Evolutionary conservation across 2,888 invertebrate species (phyloP).

Genomic region (Drosophila paracracens): DNA sequence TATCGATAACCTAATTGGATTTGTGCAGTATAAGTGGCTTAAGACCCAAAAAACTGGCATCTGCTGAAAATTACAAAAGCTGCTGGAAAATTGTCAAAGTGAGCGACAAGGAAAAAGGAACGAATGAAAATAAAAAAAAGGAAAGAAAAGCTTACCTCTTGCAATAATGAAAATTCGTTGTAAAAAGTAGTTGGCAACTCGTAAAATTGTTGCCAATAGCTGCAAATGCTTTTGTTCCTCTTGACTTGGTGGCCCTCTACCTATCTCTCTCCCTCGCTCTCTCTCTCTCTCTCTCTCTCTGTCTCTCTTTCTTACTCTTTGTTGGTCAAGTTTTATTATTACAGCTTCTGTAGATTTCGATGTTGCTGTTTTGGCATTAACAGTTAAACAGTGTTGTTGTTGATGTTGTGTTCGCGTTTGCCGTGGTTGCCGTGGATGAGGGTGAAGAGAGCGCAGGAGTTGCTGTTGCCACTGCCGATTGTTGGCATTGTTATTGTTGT

Average conservation of each 20-base stretch:
- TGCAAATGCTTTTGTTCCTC: constrained; percentile 32
- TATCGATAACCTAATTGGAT: constrained; percentile 30
- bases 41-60: constrained; percentile 46
- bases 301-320: background rate
- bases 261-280: background rate
- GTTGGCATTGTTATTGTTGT: constrained; percentile 12
- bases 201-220: constrained; percentile 76
- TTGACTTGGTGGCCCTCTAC: background rate
- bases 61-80: constrained; percentile 27
- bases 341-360: constrained; percentile 43
- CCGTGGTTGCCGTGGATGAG: constrained; percentile 8
- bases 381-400: constrained; percentile 15
- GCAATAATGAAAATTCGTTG: constrained; percentile 78
- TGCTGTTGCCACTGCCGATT: constrained; percentile 11
- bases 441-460: background rate
- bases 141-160: constrained; percentile 63
- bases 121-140: constrained; percentile 12
- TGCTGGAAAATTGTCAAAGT: constrained; percentile 25
- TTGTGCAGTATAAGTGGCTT: constrained; percentile 18
- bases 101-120: constrained; percentile 2
- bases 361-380: constrained; percentile 39
- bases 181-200: constrained; percentile 75
- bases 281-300: background rate
- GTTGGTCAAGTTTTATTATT: constrained; percentile 26
- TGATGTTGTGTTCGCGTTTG: constrained; percentile 34